Base-by-base conservation (phyloP, 2,888 invertebrate genomes). In the Brachypalpus laphriformis region DNA sequence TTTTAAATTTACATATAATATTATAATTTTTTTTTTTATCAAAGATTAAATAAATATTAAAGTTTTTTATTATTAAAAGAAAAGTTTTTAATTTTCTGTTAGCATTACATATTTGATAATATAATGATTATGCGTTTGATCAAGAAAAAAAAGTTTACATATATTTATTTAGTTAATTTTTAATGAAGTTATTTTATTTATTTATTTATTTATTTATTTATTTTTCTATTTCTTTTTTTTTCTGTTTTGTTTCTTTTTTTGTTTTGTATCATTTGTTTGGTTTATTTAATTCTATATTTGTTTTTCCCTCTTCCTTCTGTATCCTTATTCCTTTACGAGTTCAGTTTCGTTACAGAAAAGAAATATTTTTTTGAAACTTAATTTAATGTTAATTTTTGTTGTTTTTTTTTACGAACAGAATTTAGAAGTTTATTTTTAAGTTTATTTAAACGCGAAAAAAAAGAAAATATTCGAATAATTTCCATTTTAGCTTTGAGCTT, bases 51-150 rank as follows among this genome's bases (percentile, higher is more conserved):
- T 65, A 71, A 42, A 42, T 49, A 61, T 57, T 57, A 34, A 70
- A 42, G 40, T 66, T 56, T 66, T 65, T 59, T 61, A 71, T 71
- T 25, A 71, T 22, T 40, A 16, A 63, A 14, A 47, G 49, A 45
- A 45, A 28, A 31, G 28, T 20, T 34, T 18, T 72, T 63, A 59
- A 42, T 78, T 80, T 78, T 75, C 42, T 61, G 56, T 80, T 80
- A 85, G 83, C 70, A 80, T 85, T 85, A 80, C 75, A 74, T 83
- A 83, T 80, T 80, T 63, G 74, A 83, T 77, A 83, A 65, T 80
- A 83, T 83, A 83, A 80, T 80, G 80, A 80, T 74, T 83, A 83
- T 83, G 83, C 80, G 83, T 83, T 83, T 80, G 74, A 80, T 71
- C 49, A 80, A 65, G 71, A 72, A 78, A 59, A 34, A 71, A 82